These are phyloP conservation scores for Brachionus koreanus DNA, from an alignment of 1,140 invertebrate species.

Conservation along the genomic window DNA sequence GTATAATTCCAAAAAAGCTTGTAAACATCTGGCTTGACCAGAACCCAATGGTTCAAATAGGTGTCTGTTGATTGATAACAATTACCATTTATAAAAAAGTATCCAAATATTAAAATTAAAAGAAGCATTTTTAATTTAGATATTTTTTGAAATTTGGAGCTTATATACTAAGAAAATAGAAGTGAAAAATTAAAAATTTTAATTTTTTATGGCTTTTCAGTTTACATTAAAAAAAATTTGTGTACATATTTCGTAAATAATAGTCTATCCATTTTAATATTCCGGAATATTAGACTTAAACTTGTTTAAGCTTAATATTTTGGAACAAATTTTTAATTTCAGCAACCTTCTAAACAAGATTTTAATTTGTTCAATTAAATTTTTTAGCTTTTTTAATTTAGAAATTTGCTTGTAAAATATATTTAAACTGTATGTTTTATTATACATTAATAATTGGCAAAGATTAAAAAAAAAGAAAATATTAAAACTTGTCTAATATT, in stretches of 20 bases:
- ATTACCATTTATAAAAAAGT: not conserved
- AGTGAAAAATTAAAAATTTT: not conserved
- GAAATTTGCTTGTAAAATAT: too few relatives aligned
- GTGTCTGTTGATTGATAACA: not conserved
- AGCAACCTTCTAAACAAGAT: too few relatives aligned
- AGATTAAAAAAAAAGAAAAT: too few relatives aligned
- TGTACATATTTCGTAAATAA: not conserved
- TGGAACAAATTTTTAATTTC: too few relatives aligned
- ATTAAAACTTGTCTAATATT: too few relatives aligned
- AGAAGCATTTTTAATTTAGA: not conserved
- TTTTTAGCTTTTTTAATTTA: too few relatives aligned
- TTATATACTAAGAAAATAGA: not conserved
- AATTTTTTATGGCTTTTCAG: not conserved
- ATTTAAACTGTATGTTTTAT: too few relatives aligned
- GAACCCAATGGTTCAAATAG: not conserved
- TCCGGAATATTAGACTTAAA: not conserved
- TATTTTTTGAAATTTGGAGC: not conserved
- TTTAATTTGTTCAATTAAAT: too few relatives aligned
- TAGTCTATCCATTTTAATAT: not conserved
- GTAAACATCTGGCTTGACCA: not conserved
- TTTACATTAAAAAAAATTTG: not conserved
- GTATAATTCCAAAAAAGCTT: conserved; percentile 14
- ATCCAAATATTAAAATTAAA: not conserved
- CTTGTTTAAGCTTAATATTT: too few relatives aligned
- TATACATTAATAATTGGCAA: too few relatives aligned